phyloP scores from a whole-genome alignment of 2,888 invertebrate genomes.

The Abscondita cerata region DNA sequence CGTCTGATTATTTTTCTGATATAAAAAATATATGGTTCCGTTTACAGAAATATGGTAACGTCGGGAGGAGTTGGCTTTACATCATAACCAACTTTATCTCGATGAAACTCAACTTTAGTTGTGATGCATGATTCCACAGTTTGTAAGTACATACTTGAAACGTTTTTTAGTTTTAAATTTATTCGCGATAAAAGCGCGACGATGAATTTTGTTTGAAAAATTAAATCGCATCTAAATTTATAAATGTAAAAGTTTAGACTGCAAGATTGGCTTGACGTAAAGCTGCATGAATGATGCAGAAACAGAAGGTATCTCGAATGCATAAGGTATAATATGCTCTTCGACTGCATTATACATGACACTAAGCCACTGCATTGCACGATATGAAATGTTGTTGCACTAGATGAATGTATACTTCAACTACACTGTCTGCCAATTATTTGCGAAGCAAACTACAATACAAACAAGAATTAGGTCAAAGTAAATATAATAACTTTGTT shows the following conservation, averaged over 20 bases:
- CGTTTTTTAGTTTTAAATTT: background rate
- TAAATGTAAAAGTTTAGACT: constrained; percentile 17
- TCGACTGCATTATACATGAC: constrained; percentile 32
- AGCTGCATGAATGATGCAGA: constrained; percentile 26
- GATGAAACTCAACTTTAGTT: constrained; percentile 14
- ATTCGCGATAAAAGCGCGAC: no score
- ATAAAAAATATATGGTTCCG: constrained; percentile 33
- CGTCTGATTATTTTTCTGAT: constrained; percentile 31
- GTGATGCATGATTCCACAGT: background rate
- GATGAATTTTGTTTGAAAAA: no score
- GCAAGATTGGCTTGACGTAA: constrained; percentile 18
- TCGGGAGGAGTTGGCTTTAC: constrained; percentile 16
- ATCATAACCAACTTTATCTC: constrained; percentile 24
- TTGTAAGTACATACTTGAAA: background rate
- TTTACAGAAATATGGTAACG: constrained; percentile 27
- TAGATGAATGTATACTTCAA: constrained; percentile 18
- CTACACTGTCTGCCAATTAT: constrained; percentile 27
- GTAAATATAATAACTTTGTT: no score
- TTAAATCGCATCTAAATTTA: constrained; percentile 9
- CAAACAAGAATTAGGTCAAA: no score
- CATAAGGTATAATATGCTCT: constrained; percentile 20
- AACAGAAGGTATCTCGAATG: constrained; percentile 22
- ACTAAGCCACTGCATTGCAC: constrained; percentile 30
- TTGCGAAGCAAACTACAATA: no score
- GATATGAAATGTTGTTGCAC: constrained; percentile 25